Base-by-base conservation (phyloP, 2,888 invertebrate genomes). In the Sphinx pinastri region DNA sequence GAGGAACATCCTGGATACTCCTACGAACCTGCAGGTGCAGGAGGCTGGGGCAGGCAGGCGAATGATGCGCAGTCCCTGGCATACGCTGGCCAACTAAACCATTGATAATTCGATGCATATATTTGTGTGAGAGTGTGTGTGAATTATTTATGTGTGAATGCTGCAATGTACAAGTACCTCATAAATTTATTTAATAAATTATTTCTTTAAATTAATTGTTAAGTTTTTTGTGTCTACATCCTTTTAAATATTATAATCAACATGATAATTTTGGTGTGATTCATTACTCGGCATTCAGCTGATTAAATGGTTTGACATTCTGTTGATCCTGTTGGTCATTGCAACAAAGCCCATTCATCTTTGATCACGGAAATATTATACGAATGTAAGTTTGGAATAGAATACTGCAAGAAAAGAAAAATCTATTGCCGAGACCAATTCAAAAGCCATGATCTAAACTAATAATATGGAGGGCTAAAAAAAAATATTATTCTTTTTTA, bases 31-130 rank as follows among this genome's bases (percentile, higher is more conserved):
- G 90, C 96, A 45, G 67, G 59, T 14, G 75, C 77, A 81, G 84
- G 94, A 89, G 95, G 94, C 14, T 96, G 96, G 90, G 96, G 96
- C 74, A 94, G 97, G 79, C 88, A 96, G 76, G 94, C 96, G 75
- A 95, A 94, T 59, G 95, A 96, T 76, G 95, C 95, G 14, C 95
- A 96, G 73, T 95, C 95, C 52, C 84, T 97, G 83, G 97, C 97
- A 19, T 97, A 97, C 84, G 83, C 88, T 63, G 92, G 88, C 13
- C 93, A 94, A 77, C 72, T 90, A 70, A 79, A 78, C 75, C 84
- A 89, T 75, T 85, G 79, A 84, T 68, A 74, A 68, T 74, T 71
- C 75, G 72, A 79, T 71, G 63, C 73, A 72, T 70, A 70, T 76
- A 72, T 76, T 77, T 75, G 77, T 84, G 80, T 80, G 76, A 85